A percentile compares a stretch with the other conserved stretches of the same genome.
phyloP scores from a whole-genome alignment of 2,797 vertebrate species.

The Zenarchopterus dispar region DNA sequence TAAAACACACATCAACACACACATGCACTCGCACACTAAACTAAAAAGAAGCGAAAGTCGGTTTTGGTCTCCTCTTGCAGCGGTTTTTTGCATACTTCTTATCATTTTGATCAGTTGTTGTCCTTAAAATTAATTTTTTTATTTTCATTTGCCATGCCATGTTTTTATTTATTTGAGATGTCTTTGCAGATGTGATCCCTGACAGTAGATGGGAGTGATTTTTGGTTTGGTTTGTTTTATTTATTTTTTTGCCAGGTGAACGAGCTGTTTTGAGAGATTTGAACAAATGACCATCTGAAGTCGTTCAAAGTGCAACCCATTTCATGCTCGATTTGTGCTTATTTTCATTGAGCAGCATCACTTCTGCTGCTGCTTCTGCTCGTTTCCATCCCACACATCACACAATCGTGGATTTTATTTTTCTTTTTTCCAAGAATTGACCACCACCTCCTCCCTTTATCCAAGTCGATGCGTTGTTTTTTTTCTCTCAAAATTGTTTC shows the following conservation, averaged over 20 bases:
- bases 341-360: slow-evolving; percentile 56
- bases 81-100: slow-evolving; percentile 42
- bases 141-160: slow-evolving; percentile 3
- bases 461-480: slow-evolving; percentile 3
- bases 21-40: slow-evolving; percentile 77
- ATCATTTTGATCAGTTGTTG: slow-evolving; percentile 58
- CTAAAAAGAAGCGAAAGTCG: slow-evolving; percentile 50
- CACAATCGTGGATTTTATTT: slow-evolving; percentile 27
- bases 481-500: slow-evolving; percentile 7
- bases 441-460: slow-evolving; percentile 12
- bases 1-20: slow-evolving; percentile 85
- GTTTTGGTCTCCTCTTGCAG: slow-evolving; percentile 56
- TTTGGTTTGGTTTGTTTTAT: no score
- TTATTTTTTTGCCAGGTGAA: slow-evolving; percentile 10
- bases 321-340: slow-evolving; percentile 62
- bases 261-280: slow-evolving; percentile 32
- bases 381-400: slow-evolving; percentile 17
- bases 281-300: slow-evolving; percentile 31
- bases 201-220: no score
- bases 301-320: slow-evolving; percentile 42
- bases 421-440: slow-evolving; percentile 6
- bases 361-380: slow-evolving; percentile 37
- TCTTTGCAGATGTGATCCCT: slow-evolving; percentile 27
- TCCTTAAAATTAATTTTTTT: slow-evolving; percentile 38
- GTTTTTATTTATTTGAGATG: slow-evolving; percentile 23